These are phyloP conservation scores for Heliocidaris tuberculata DNA, from an alignment of 35 echinoderm and acorn worm species.

Conservation along the genomic window DNA sequence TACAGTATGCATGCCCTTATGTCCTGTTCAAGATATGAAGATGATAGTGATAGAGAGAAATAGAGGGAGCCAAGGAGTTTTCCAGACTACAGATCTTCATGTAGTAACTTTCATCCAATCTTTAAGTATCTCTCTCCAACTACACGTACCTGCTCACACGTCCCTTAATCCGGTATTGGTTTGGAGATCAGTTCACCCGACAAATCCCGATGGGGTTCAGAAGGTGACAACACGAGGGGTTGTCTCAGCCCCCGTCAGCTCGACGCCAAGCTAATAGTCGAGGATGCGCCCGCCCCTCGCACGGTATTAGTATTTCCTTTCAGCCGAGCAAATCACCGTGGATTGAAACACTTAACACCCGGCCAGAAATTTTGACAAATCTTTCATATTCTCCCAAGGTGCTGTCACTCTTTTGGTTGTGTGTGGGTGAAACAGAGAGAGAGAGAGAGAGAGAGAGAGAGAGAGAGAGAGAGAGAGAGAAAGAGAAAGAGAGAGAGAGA, in stretches of 20 bases:
- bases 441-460: not conserved
- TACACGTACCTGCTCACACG: conserved; percentile 5
- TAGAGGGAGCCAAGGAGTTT: not conserved
- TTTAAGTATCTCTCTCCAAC: not conserved
- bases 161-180: conserved; percentile 37
- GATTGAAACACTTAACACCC: conserved; percentile 44
- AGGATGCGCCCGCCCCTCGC: conserved; percentile 31
- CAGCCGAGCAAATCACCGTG: conserved; percentile 13
- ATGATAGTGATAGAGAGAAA: not conserved
- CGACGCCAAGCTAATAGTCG: conserved; percentile 36
- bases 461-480: not conserved
- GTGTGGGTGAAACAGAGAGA: not conserved
- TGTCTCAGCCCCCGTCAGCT: conserved; percentile 35
- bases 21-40: not conserved
- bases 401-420: conserved; percentile 2
- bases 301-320: conserved; percentile 41
- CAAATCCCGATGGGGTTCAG: conserved; percentile 30
- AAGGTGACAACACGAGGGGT: conserved; percentile 39
- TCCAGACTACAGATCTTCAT: not conserved
- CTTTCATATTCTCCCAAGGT: conserved; percentile 29
- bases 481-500: not conserved
- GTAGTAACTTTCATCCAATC: not conserved
- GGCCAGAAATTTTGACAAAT: conserved; percentile 25
- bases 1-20: not conserved
- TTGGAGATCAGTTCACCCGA: conserved; percentile 27